phyloP scores from a whole-genome alignment of 2,113 vertebrate genomes.

The Pseudonaja textilis region DNA sequence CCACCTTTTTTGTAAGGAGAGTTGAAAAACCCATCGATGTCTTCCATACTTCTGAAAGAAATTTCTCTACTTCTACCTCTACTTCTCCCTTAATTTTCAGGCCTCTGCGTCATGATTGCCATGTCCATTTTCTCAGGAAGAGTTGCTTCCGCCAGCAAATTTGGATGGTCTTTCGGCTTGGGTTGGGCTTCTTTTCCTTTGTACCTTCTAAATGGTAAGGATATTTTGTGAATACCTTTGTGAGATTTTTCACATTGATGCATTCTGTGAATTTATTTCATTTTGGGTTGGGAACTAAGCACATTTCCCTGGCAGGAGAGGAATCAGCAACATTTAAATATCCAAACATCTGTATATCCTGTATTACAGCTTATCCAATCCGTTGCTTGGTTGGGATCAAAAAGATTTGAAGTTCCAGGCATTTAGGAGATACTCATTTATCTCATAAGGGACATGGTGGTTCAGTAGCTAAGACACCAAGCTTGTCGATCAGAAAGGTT shows the following conservation, averaged over 20 bases:
- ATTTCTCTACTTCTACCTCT: background rate
- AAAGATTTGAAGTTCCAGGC: background rate
- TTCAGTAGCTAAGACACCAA: too few relatives aligned
- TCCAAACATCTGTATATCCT: background rate
- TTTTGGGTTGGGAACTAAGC: background rate
- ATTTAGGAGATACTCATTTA: background rate
- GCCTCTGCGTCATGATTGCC: background rate
- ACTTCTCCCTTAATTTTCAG: background rate
- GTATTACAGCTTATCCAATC: background rate
- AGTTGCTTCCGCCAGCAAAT: fast-evolving
- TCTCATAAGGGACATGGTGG: too few relatives aligned
- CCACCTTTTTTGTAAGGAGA: background rate
- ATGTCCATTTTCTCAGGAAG: background rate
- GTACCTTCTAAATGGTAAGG: background rate
- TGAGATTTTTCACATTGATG: background rate
- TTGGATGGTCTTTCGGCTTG: background rate
- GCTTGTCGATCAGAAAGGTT: too few relatives aligned
- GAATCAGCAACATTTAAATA: background rate
- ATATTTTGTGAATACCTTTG: background rate
- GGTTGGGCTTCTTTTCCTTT: background rate
- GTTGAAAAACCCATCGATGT: background rate
- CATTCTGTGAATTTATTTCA: background rate
- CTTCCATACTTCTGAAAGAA: background rate
- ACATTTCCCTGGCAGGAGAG: background rate
- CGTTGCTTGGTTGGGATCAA: background rate